Evolutionary conservation across 2,888 invertebrate genomes (phyloP), one percentile per base, ranked within the genome.

Genomic region (Alsophila aescularia): DNA sequence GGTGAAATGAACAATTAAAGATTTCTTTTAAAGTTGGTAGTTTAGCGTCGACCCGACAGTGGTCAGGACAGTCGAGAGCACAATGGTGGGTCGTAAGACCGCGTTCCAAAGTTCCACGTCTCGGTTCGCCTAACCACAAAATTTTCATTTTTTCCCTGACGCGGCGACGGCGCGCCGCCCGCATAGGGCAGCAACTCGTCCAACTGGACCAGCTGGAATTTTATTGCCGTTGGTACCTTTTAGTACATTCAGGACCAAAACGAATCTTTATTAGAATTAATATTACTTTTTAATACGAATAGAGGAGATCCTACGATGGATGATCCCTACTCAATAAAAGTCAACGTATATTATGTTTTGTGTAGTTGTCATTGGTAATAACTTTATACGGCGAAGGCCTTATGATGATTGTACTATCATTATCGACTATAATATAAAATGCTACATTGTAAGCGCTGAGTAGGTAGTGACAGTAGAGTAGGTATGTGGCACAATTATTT

Each of bases 121-220:
- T 70, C 66, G 66, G 66, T 67, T 69, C 66, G 70, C 65, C 72
- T 77, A 75, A 85, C 87, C 86, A 80, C 87, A 85, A 81, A 75
- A 77, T 79, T 81, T 78, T 74, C 56, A 73, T 76, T 83, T 83
- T 81, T 80, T 79, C 70, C 13, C 65, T 56, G 58, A 37, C 31
- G 31, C 10, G 36, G 14, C 36, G 27, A 52, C 66, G 66, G 62
- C 72, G 62, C 72, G 63, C 63, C 62, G 77, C 87, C 88, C 88
- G 88, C 87, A 88, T 88, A 67, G 73, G 66, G 64, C 64, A 58
- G 64, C 64, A 58, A 66, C 58, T 75, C 65, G 75, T 73, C 66
- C 51, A 67, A 79, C 77, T 68, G 72, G 74, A 70, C 69, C 67
- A 69, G 59, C 69, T 70, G 70, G 73, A 74, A 75, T 84, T 83